Conservation (phyloP, 2,113 vertebrate genomes). For the Trogon surrucura region DNA sequence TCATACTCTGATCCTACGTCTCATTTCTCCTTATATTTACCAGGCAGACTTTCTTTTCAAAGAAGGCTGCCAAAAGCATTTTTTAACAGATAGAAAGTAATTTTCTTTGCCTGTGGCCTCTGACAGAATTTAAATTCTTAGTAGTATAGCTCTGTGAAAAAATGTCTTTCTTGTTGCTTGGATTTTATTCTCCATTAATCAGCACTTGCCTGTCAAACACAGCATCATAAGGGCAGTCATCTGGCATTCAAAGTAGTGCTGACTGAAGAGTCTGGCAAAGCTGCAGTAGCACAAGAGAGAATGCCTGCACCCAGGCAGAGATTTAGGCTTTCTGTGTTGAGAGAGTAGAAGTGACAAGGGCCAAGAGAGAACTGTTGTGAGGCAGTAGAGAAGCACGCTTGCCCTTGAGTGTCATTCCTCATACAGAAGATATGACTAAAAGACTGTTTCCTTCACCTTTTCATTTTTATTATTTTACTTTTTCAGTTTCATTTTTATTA, state of each 20-base stretch:
- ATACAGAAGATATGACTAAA: background rate
- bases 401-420: background rate
- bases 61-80: background rate
- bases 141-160: background rate
- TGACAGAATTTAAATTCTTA: background rate
- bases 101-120: background rate
- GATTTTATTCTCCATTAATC: background rate
- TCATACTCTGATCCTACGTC: background rate
- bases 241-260: background rate
- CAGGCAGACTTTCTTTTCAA: background rate
- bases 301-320: background rate
- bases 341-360: background rate
- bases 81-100: background rate
- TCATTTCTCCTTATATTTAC: background rate
- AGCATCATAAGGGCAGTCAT: background rate
- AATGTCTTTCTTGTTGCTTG: background rate
- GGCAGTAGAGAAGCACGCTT: background rate
- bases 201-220: background rate
- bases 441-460: background rate
- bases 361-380: background rate
- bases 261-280: background rate
- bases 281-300: background rate
- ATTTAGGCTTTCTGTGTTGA: background rate
- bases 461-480: background rate
- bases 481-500: background rate